Evolutionary conservation across 2,797 vertebrate genomes (phyloP).

Genomic region (Jordanella pulchra): DNA sequence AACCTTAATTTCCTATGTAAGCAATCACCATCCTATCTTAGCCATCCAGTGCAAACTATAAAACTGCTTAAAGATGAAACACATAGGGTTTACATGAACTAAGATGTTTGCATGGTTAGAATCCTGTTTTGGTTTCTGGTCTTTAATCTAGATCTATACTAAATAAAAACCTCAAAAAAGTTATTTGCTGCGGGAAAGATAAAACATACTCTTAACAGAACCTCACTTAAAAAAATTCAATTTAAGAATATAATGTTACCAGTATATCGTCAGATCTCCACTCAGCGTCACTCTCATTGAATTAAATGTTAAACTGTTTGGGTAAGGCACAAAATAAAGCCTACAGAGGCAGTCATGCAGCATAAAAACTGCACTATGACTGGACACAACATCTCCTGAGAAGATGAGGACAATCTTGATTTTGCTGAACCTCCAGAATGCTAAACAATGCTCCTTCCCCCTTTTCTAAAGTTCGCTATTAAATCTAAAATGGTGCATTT

Average conservation of each 20-base stretch:
- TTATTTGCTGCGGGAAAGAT: not conserved
- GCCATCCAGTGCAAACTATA: too few species aligned
- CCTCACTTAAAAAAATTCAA: not conserved
- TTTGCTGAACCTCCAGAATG: slow-evolving; percentile 65
- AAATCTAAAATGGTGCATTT: slow-evolving; percentile 71
- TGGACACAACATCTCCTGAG: not conserved
- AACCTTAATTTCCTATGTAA: too few species aligned
- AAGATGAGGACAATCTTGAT: slow-evolving; percentile 57
- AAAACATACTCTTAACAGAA: not conserved
- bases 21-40: too few species aligned
- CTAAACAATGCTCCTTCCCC: slow-evolving; percentile 53
- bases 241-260: not conserved
- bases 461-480: slow-evolving; percentile 49
- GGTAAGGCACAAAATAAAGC: not conserved
- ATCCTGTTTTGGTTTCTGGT: not conserved
- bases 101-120: not conserved
- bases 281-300: not conserved
- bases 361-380: not conserved
- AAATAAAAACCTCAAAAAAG: not conserved
- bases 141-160: not conserved
- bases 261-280: not conserved
- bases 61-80: too few species aligned
- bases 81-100: too few species aligned
- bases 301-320: not conserved
- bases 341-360: not conserved